Evolutionary conservation across 2,113 vertebrate species (phyloP), one percentile per base, ranked within the genome.

Genomic region (Anhinga rufa): DNA sequence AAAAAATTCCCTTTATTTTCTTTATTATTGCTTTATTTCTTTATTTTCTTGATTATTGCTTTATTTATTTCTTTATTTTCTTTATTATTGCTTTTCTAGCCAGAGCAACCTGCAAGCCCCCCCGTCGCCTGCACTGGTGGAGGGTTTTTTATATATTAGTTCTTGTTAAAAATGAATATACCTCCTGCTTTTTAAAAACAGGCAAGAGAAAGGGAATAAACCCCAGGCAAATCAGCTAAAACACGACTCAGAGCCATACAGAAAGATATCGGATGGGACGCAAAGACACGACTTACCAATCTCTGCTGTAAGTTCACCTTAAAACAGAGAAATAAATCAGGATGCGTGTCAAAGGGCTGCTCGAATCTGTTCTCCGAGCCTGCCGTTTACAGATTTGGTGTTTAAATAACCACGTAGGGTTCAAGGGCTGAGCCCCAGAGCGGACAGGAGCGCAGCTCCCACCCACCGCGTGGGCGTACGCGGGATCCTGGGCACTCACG

Each of bases 241-340:
- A 32, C 42, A 3, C 1, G 12, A 2, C 32, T 18, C 25, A 6
- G 14, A 31, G 21, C 32, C 17, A 2, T 2, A 10, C 8, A 34
- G 44, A 49, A 25, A 49, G 1, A 4, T 2, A 8, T 6, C 8
- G 7, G 58, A 16, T 4, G 44, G 52, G 52, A 19, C 8, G 19
- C 4, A 10, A 38, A 42, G 9, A 15, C 9, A 1, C 1, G 6
- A 88, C 75, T 88, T 24, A 80, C 76, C 86, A 1, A 80, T 80
- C 19, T 80, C 86, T 24, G 49, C 86, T 1, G 40, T 4, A 2
- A 88, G 75, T 16, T 88, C 86, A 5, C 86, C 86, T 88, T 40
- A 29, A 62, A 77, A 34, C 7, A 48, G 49, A 61, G 19, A 62
- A 46, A 75, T 7, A 28, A 25, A 57, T 7, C 2, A 4, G n/a